Percentiles rank a stretch among this genome's conserved stretches.
Conservation (phyloP, 2,113 vertebrate genomes). For the Takifugu bimaculatus region DNA sequence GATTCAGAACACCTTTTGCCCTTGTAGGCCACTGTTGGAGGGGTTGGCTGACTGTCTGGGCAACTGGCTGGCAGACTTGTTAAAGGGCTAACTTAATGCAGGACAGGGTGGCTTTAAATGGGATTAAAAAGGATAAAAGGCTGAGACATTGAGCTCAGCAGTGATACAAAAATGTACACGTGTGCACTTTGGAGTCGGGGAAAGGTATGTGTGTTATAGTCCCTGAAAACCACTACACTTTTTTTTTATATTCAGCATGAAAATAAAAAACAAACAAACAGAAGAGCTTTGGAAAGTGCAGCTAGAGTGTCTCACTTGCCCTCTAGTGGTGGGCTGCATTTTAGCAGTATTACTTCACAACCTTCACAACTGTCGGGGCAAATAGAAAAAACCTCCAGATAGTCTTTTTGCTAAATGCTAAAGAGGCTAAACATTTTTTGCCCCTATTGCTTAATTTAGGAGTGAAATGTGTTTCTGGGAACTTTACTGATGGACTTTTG, state of each 20-base stretch:
- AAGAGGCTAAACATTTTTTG: not conserved
- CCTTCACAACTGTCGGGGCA: too few relatives aligned
- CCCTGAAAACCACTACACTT: conserved; percentile 1
- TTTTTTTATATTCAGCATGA: not conserved
- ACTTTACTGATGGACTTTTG: not conserved
- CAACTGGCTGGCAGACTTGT: conserved; percentile 42
- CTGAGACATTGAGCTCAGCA: conserved; percentile 24
- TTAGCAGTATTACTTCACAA: too few relatives aligned
- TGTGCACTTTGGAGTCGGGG: conserved; percentile 3
- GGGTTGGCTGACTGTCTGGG: conserved; percentile 42
- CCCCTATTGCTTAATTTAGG: not conserved
- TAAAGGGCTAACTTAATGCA: conserved; percentile 46
- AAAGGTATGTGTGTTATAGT: not conserved
- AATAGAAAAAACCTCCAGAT: too few relatives aligned
- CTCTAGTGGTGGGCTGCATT: too few relatives aligned
- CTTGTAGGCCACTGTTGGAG: conserved; percentile 65
- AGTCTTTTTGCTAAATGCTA: too few relatives aligned
- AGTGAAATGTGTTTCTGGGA: too few relatives aligned
- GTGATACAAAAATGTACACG: conserved; percentile 6
- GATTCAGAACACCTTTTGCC: conserved; percentile 60
- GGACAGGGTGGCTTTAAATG: conserved; percentile 41
- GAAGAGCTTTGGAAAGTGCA: too few relatives aligned
- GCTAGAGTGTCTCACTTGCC: too few relatives aligned
- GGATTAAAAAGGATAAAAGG: conserved; percentile 33
- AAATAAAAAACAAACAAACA: too few relatives aligned